Conservation (phyloP, 2,888 invertebrate species). For the Brenthis daphne region DNA sequence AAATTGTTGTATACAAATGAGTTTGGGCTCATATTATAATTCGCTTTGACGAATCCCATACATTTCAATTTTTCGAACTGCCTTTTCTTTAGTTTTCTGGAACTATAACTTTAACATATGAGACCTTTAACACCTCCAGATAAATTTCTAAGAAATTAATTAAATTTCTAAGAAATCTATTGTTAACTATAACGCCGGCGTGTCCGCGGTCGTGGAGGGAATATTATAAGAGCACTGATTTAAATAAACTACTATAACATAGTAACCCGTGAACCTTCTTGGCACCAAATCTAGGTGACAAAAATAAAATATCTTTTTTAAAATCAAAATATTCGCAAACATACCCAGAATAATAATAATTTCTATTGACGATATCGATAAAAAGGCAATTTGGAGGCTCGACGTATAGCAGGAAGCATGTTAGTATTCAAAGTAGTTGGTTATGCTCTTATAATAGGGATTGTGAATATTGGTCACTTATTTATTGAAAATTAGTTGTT, state of each 20-base stretch:
- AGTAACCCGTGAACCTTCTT: background rate
- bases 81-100: too few relatives aligned
- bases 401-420: conserved; percentile 44
- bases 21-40: too few relatives aligned
- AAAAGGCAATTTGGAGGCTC: conserved; percentile 40
- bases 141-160: too few relatives aligned
- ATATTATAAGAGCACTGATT: too few relatives aligned
- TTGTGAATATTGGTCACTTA: conserved; percentile 41
- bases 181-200: too few relatives aligned
- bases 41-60: too few relatives aligned
- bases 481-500: background rate
- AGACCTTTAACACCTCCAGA: too few relatives aligned
- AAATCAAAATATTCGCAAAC: conserved; percentile 9
- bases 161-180: too few relatives aligned
- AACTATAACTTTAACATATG: too few relatives aligned
- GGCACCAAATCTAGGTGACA: conserved; percentile 14
- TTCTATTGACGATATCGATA: conserved; percentile 29
- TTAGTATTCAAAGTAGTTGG: conserved; percentile 48
- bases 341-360: conserved; percentile 11
- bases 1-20: too few relatives aligned
- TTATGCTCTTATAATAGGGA: conserved; percentile 41
- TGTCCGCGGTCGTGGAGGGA: too few relatives aligned
- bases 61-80: too few relatives aligned
- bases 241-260: background rate
- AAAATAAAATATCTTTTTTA: conserved; percentile 7